A percentile compares a stretch with the other conserved stretches of the same genome.
phyloP scores from a whole-genome alignment of 2,113 vertebrate genomes.

The Hypanus sabinus region DNA sequence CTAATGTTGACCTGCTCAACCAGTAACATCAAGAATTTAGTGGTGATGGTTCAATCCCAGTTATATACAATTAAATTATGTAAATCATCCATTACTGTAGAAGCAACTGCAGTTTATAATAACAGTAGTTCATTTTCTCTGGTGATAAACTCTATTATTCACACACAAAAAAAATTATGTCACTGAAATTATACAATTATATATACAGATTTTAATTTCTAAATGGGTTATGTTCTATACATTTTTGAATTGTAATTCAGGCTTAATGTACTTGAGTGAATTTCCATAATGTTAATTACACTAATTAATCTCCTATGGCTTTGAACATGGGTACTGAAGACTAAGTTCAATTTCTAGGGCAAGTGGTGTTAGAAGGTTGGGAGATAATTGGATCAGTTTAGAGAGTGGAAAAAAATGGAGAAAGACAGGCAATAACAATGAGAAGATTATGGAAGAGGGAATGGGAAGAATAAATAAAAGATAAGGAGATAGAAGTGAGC shows the following conservation, averaged over 20 bases:
- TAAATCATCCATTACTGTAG: slow-evolving; percentile 30
- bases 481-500: background rate
- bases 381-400: background rate
- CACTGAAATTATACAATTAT: background rate
- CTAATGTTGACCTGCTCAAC: background rate
- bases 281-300: background rate
- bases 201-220: slow-evolving; percentile 20
- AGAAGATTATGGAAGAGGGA: background rate
- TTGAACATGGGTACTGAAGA: background rate
- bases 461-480: background rate
- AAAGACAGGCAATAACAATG: too few species aligned
- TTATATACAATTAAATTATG: slow-evolving; percentile 14
- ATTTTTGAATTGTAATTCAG: background rate
- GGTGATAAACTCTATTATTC: background rate
- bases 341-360: background rate
- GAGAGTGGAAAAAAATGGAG: background rate
- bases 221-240: background rate
- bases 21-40: background rate
- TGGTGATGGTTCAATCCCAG: background rate
- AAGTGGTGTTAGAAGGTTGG: background rate
- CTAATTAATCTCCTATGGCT: background rate
- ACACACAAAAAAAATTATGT: slow-evolving; percentile 11
- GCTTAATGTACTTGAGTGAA: background rate
- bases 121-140: background rate
- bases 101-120: background rate